Evolutionary conservation across 2,113 vertebrate species (phyloP), one percentile per base, ranked within the genome.

Genomic region (Pyxicephalus adspersus): DNA sequence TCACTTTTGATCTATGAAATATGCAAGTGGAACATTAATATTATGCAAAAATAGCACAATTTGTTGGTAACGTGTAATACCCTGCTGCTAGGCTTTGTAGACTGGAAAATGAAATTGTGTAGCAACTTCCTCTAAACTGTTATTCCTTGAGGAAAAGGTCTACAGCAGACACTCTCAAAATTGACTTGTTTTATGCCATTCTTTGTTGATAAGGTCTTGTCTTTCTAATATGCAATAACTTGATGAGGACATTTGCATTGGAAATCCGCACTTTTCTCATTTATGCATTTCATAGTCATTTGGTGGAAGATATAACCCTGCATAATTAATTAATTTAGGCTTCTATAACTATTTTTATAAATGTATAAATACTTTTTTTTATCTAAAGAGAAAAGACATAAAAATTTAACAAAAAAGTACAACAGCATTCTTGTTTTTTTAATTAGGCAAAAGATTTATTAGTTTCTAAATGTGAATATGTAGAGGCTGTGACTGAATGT

Each of bases 1-100:
- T 54, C 50, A 6, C 31, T 54, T 52, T 28, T 54, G 25, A 7
- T 55, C 34, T 66, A 3, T 55, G 31, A 51, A 64, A 22, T 31
- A 29, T 25, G 18, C 25, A 8, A 29, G 16, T 63, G 25, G 38
- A 66, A 66, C 34, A 67, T 54, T 51, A 64, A 29, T 3, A 28
- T 64, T 64, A 60, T 75, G 22, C 58, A 75, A 28, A 76, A 38
- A 61, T 50, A 25, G 17, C 19, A 3, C 25, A 50, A 20, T 23
- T n/a, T 64, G 16, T 22, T 28, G 31, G 34, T 63, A 26, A 76
- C 6, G 28, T 76, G 2, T 13, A 31, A 22, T 65, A 23, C 54
- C 45, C 61, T 58, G 7, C 45, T 55, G 23, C n/a, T 54, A 55
- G 28, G 57, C 26, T 23, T 63, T 77, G 22, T 77, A 64, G 17